Evolutionary conservation across 2,113 vertebrate species (phyloP).

Genomic region (Micromys minutus): DNA sequence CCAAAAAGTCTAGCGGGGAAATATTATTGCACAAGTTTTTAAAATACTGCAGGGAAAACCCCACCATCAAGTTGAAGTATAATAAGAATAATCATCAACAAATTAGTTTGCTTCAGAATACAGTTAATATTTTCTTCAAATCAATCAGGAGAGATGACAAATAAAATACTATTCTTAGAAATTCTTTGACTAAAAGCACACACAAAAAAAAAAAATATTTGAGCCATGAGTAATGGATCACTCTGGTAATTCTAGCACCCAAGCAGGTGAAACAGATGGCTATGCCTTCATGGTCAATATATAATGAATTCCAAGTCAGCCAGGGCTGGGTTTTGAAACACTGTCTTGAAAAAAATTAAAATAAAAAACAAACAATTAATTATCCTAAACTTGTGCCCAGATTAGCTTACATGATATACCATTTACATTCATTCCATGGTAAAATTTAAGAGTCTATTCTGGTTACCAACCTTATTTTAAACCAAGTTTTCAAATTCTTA

Average conservation of each 20-base stretch:
- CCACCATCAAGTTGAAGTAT: background rate
- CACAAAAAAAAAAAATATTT: background rate
- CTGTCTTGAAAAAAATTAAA: background rate
- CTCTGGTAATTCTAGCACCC: background rate
- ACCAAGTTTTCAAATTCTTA: constrained; percentile 22
- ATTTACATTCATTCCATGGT: background rate
- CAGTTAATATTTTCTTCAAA: constrained; percentile 5
- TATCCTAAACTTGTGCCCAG: background rate
- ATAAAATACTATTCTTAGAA: background rate
- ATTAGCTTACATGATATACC: background rate
- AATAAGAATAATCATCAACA: background rate
- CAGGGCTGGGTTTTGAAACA: too few species aligned
- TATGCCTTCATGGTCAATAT: background rate
- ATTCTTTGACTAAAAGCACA: background rate
- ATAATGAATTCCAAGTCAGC: too few species aligned
- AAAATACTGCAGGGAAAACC: background rate
- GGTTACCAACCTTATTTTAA: background rate
- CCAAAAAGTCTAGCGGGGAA: background rate
- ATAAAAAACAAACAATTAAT: background rate
- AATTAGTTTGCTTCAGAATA: background rate
- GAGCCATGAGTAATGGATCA: background rate
- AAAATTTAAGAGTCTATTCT: constrained; percentile 29
- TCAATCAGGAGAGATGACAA: background rate
- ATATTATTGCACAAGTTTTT: background rate
- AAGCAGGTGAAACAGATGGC: background rate